Conservation (phyloP, 1,140 invertebrate genomes). For the Aphis craccivora region DNA sequence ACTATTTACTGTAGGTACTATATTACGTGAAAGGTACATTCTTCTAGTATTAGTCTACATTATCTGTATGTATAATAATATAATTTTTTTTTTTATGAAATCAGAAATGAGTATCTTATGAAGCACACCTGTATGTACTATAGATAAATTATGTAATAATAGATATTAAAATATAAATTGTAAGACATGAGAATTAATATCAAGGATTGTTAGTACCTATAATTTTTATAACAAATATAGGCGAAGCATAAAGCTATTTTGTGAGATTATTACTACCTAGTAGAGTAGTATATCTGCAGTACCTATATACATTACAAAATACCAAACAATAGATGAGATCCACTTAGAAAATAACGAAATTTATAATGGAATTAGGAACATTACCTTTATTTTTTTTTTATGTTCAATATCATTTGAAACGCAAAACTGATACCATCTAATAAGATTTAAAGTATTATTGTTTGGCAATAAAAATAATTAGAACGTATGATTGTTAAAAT, state of each 20-base stretch:
- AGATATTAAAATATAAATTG: constrained; percentile 1
- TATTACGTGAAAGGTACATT: background rate
- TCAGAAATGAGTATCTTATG: background rate
- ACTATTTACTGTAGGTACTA: background rate
- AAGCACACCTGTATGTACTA: background rate
- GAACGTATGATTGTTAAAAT: constrained; percentile 44
- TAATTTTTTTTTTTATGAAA: background rate
- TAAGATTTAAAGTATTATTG: background rate
- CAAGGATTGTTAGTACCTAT: background rate
- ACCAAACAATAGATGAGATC: constrained; percentile 8
- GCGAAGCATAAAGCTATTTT: background rate
- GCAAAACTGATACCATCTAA: constrained; percentile 30
- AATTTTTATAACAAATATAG: background rate
- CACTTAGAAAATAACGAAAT: background rate
- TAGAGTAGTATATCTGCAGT: background rate
- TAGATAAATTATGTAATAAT: background rate
- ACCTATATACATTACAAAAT: background rate
- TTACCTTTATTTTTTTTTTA: background rate
- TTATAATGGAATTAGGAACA: background rate
- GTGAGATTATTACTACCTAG: background rate
- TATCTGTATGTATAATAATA: background rate
- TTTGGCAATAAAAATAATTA: constrained; percentile 37
- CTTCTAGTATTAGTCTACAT: background rate
- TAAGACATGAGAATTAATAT: background rate
- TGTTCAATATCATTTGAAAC: background rate